Conservation (phyloP, 2,888 invertebrate species). For the Mactromeris polynyma region DNA sequence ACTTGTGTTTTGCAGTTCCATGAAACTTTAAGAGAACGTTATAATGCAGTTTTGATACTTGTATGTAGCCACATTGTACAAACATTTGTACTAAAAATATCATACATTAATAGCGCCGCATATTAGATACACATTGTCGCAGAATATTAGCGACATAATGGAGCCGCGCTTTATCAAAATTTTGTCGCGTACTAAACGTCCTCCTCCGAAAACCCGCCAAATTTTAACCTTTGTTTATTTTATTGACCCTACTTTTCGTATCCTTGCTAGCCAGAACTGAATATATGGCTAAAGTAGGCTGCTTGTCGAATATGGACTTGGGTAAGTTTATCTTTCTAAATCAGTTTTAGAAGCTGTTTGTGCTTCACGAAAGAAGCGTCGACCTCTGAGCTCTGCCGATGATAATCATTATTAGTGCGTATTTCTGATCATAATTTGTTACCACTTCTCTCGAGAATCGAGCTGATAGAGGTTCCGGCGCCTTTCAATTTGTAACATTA, state of each 20-base stretch:
- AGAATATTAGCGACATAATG: not conserved
- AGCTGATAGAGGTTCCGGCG: not conserved
- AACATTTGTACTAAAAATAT: no score
- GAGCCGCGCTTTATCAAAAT: not conserved
- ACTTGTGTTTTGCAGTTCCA: no score
- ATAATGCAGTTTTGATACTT: no score
- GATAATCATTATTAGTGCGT: no score
- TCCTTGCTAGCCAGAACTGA: not conserved
- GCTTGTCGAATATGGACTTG: not conserved
- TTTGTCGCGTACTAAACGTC: not conserved
- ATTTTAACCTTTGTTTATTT: constrained; percentile 12
- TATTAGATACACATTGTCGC: not conserved
- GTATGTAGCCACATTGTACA: no score
- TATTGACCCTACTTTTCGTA: not conserved
- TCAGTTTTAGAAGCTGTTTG: not conserved
- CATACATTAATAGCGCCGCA: not conserved
- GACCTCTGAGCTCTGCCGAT: no score
- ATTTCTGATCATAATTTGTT: no score
- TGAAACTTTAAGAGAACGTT: no score
- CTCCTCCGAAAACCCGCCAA: constrained; percentile 11
- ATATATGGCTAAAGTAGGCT: not conserved
- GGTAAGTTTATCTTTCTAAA: not conserved
- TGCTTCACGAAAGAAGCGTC: not conserved
- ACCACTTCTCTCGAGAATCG: not conserved
- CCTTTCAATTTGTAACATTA: not conserved